Evolutionary conservation across 2,113 vertebrate genomes (phyloP), one percentile per base, ranked within the genome.

Genomic region (Alaudala cheleensis): DNA sequence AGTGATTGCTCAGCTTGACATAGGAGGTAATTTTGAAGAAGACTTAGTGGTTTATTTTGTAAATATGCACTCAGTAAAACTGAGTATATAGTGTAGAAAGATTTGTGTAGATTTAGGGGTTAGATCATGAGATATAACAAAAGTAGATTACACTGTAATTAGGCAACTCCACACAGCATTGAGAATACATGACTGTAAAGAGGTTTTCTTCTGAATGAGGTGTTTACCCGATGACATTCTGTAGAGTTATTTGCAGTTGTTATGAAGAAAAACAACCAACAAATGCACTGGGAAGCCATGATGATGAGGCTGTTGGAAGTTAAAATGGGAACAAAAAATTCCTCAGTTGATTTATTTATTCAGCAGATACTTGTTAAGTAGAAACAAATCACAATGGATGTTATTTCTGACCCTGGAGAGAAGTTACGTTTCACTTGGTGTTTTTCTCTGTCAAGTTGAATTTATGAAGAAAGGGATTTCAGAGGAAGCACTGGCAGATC

Each of bases 321-420:
- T 77, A 85, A 94, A 94, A 78, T 39, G 56, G 37, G 90, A 96
- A 95, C 88, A 94, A 40, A 94, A 86, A 90, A 81, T 93, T 95
- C 85, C 66, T 88, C 15, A 2, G 72, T 77, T 93, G 51, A 64
- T 96, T 90, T 93, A 53, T 83, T 90, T 96, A 88, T 90, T 92
- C 65, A 79, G 72, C 77, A 73, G 85, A 61, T 91, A 69, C 40
- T 65, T 60, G 44, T 53, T 90, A 81, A 92, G 66, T 60, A 61
- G 73, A 91, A 91, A 9, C 85, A 94, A 80, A 65, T 80, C 39
- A 72, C 53, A 29, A 0, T 20, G 1, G 1, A n/a, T 82, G 57
- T 87, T 85, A 20, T 83, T 92, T 67, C 50, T 60, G n/a, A 80
- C 22, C 72, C 37, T 39, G 47, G 51, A 67, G 76, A 95, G 65